Conservation (phyloP, 2,113 vertebrate genomes). For the Vulpes lagopus region DNA sequence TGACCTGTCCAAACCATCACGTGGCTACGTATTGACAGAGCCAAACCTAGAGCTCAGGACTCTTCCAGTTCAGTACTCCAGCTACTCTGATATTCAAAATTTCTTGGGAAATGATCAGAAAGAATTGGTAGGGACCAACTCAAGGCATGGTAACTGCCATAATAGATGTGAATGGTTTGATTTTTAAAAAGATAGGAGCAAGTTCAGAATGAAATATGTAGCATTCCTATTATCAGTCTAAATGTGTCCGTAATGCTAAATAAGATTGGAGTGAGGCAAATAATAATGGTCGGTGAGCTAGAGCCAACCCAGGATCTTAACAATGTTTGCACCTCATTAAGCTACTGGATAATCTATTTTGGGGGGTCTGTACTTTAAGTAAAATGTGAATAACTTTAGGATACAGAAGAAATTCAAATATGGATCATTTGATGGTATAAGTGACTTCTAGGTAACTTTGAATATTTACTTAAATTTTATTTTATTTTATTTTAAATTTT, state of each 20-base stretch:
- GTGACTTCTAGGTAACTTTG: neutral
- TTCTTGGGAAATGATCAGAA: neutral
- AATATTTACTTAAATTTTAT: neutral
- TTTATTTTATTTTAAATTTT: neutral
- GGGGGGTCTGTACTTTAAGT: neutral
- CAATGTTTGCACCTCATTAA: neutral
- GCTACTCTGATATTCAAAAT: slow-evolving; percentile 20
- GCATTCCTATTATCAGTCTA: neutral
- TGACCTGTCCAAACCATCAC: neutral
- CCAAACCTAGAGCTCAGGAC: neutral
- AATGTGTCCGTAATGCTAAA: slow-evolving; percentile 4
- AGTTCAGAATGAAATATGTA: slow-evolving; percentile 57
- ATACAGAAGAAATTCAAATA: slow-evolving; percentile 43
- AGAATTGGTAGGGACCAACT: neutral
- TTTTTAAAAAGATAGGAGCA: neutral
- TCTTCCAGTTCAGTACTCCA: neutral
- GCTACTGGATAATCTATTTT: neutral
- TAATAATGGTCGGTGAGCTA: neutral
- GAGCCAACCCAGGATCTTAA: neutral
- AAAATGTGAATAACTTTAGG: slow-evolving; percentile 25
- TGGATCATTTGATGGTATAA: neutral
- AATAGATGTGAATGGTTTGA: slow-evolving; percentile 14
- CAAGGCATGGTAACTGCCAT: neutral
- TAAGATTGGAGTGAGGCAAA: neutral
- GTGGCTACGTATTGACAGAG: neutral